Evolutionary conservation across 2,888 invertebrate genomes (phyloP).

Genomic region (Listrodromus nycthemerus): DNA sequence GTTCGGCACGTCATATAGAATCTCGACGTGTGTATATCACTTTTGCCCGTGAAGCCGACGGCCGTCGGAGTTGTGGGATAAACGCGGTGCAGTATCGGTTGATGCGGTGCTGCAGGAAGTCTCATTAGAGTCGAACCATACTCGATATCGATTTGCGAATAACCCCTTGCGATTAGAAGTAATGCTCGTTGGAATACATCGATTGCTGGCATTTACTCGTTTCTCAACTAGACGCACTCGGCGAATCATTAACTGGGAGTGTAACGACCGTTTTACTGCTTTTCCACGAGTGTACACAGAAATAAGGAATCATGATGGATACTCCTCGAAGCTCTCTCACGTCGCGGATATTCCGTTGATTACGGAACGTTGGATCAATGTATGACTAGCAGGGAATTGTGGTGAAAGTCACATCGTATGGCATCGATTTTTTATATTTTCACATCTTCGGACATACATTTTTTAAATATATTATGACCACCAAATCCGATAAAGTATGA

Average conservation of each 20-base stretch:
- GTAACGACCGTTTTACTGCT: neutral
- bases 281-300: neutral
- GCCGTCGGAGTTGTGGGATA: constrained; percentile 19
- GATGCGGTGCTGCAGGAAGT: neutral
- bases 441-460: too few relatives aligned
- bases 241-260: constrained; percentile 27
- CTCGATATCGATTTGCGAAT: constrained; percentile 48
- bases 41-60: constrained; percentile 42
- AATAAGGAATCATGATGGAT: neutral
- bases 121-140: neutral
- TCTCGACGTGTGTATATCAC: constrained; percentile 1
- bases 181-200: constrained; percentile 21
- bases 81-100: neutral
- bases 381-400: neutral
- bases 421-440: neutral
- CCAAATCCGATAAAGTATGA: too few relatives aligned
- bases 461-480: too few relatives aligned
- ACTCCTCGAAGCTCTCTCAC: neutral
- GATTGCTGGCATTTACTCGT: constrained; percentile 6
- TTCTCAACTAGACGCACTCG: constrained; percentile 20
- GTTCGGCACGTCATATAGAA: constrained; percentile 43
- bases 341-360: neutral
- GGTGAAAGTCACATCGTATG: neutral
- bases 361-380: neutral
- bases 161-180: constrained; percentile 39